Evolutionary conservation across 2,797 vertebrate genomes (phyloP), one percentile per base, ranked within the genome.

Genomic region (Tachyglossus aculeatus): DNA sequence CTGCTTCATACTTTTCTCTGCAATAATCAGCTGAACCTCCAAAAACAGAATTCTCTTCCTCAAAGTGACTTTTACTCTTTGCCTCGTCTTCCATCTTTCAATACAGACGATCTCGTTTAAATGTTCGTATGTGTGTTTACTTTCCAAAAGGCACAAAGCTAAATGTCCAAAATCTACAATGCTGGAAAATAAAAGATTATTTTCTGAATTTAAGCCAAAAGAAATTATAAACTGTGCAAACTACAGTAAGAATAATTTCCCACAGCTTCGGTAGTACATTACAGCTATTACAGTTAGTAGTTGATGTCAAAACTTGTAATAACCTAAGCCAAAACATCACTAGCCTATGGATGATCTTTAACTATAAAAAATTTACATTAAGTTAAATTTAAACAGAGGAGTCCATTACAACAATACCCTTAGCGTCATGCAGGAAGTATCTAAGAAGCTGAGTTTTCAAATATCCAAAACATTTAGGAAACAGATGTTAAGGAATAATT

Each of bases 271-370:
- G 65, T 33, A 4, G 11, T 56, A 50, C 1, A 10, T 19, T 21
- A 7, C 67, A 54, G 15, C 12, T 55, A n/a, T 47, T 11, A 60
- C 10, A 41, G 24, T 41, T 59, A 32, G 47, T 29, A 45, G 11
- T 6, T 32, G 7, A 73, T 24, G 36, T 50, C 19, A 64, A 69
- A 8, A 66, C 51, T 61, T 7, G 19, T 2, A 47, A 12, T 41
- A 70, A 70, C 60, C 50, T 51, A 27, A 24, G 29, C n/a, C n/a
- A 65, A 67, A 63, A 38, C 15, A 44, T 18, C 48, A 54, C 27
- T 31, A 70, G 37, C 39, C 65, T 19, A 29, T 48, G 31, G 27
- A 14, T 4, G 25, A 29, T 67, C 37, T 21, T 74, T 19, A 48
- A 37, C 45, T 24, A n/a, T 45, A 9, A 45, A 47, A 12, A 45